phyloP scores from a whole-genome alignment of 2,888 invertebrate species.

The Neria commutata region DNA sequence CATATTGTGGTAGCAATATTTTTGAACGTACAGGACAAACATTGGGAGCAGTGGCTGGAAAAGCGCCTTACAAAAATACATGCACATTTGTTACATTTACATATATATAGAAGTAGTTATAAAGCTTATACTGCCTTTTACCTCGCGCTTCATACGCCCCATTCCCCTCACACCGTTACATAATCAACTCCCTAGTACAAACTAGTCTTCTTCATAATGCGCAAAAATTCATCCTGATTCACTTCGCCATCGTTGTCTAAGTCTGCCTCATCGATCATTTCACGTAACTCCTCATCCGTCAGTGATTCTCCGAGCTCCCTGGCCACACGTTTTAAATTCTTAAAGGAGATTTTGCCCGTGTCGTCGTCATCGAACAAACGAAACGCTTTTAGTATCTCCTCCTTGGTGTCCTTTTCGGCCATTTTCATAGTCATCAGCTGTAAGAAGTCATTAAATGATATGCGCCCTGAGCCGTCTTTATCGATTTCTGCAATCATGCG shows the following conservation, averaged over 20 bases:
- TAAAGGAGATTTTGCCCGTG: constrained; percentile 94
- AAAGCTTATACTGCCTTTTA: background rate
- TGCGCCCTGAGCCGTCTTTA: constrained; percentile 81
- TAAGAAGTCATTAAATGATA: constrained; percentile 88
- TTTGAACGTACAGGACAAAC: too few relatives aligned
- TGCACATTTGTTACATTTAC: too few relatives aligned
- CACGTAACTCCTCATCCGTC: constrained; percentile 94
- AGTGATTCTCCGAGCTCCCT: constrained; percentile 93
- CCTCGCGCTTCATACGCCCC: too few relatives aligned
- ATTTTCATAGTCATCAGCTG: constrained; percentile 90
- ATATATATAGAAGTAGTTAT: background rate
- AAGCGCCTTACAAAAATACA: too few relatives aligned
- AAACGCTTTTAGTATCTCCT: constrained; percentile 98
- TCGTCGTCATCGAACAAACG: constrained; percentile 96
- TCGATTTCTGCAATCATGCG: constrained; percentile 91
- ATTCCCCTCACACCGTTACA: too few relatives aligned
- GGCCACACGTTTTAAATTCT: constrained; percentile 93
- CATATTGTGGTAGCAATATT: too few relatives aligned
- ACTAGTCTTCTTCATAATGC: constrained; percentile 98
- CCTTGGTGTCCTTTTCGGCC: constrained; percentile 93
- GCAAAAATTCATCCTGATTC: constrained; percentile 91
- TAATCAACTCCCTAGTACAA: constrained; percentile 69
- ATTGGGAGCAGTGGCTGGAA: too few relatives aligned
- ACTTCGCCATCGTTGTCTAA: constrained; percentile 95
- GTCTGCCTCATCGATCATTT: constrained; percentile 98